Conservation (phyloP, 2,797 vertebrate species). For the Premnoplex brunnescens region DNA sequence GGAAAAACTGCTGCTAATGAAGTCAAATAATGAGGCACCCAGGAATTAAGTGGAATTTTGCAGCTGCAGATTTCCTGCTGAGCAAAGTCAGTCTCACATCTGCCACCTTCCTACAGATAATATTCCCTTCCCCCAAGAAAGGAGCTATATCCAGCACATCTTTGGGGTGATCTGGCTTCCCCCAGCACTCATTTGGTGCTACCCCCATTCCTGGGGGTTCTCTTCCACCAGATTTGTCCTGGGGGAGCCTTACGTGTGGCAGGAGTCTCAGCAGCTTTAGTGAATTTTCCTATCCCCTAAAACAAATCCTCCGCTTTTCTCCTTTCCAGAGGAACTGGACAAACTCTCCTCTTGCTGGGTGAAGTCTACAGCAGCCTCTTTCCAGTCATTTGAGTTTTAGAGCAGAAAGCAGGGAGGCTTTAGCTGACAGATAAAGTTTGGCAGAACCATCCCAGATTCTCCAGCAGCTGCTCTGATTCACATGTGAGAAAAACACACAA, state of each 20-base stretch:
- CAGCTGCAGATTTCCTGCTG: not conserved
- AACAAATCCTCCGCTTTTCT: not conserved
- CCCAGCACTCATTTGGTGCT: not conserved
- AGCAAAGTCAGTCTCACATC: not conserved
- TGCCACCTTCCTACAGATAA: not conserved
- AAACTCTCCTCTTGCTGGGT: not conserved
- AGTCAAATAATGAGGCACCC: not conserved
- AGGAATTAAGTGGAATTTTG: not conserved
- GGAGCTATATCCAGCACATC: not conserved
- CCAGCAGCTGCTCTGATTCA: not conserved
- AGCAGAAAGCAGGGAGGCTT: not conserved
- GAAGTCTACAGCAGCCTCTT: not conserved
- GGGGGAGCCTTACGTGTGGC: rapidly evolving
- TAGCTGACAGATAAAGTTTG: not conserved
- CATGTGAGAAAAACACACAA: not conserved
- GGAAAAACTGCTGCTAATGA: not conserved
- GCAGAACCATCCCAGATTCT: not conserved
- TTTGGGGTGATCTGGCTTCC: not conserved
- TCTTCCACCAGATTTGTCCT: not conserved
- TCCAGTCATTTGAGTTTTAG: not conserved
- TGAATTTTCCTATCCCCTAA: not conserved
- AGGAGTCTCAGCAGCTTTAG: not conserved
- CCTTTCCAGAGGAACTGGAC: not conserved
- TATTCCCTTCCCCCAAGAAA: not conserved
- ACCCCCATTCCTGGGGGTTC: not conserved